phyloP scores from a whole-genome alignment of 2,888 invertebrate species.

The Ptilodon capucinus region DNA sequence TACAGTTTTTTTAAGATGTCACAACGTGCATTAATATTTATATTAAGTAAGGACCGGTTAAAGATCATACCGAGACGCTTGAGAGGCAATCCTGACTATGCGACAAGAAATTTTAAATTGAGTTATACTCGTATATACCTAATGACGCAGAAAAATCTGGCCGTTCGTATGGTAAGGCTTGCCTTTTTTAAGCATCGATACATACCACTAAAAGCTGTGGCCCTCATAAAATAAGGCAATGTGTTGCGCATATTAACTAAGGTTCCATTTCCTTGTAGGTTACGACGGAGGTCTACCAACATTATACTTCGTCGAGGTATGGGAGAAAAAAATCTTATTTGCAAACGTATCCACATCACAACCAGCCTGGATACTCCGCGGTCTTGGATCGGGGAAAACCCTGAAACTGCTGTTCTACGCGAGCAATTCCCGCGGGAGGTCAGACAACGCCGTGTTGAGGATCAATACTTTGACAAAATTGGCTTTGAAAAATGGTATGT shows the following conservation, averaged over 20 bases:
- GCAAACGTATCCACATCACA: conserved; percentile 87
- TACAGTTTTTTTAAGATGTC: too few species aligned
- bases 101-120: too few species aligned
- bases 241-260: neutral
- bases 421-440: conserved; percentile 91
- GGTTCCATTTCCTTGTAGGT: conserved; percentile 56
- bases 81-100: too few species aligned
- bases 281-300: conserved; percentile 92
- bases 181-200: too few species aligned
- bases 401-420: conserved; percentile 91
- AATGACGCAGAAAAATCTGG: too few species aligned
- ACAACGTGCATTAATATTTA: too few species aligned
- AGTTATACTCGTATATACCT: too few species aligned
- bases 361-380: conserved; percentile 89
- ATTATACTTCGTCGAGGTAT: conserved; percentile 87
- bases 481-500: conserved; percentile 68
- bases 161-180: too few species aligned
- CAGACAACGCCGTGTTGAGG: conserved; percentile 83
- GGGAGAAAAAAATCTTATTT: conserved; percentile 83
- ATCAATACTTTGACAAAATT: conserved; percentile 65
- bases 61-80: too few species aligned
- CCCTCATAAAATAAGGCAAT: too few species aligned
- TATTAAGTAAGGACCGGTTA: too few species aligned
- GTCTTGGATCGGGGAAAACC: conserved; percentile 89
- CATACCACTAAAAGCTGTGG: too few species aligned